phyloP scores from a whole-genome alignment of 2,113 vertebrate species.

The Rhineura floridana region DNA sequence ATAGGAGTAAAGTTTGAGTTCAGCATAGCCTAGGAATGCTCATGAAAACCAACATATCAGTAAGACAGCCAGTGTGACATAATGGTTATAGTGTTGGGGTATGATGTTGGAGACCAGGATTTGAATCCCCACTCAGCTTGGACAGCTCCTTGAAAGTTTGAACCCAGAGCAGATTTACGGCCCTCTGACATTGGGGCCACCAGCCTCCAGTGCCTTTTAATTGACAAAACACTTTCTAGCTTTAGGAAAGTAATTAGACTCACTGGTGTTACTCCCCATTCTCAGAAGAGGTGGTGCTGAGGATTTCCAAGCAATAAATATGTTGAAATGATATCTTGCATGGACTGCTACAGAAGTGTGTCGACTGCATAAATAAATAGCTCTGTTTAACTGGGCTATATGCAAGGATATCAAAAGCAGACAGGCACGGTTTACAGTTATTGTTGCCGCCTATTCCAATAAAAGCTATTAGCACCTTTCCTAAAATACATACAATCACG shows the following conservation, averaged over 20 bases:
- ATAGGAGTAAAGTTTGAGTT: background rate
- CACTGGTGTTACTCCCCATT: background rate
- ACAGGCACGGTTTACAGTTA: conserved; percentile 4
- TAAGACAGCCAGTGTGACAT: no score
- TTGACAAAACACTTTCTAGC: background rate
- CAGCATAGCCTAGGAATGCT: no score
- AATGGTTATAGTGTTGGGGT: no score
- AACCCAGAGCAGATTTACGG: no score
- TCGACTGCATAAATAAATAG: conserved; percentile 37
- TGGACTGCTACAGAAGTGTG: conserved; percentile 19
- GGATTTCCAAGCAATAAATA: conserved; percentile 44
- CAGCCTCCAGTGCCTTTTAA: no score
- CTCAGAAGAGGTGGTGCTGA: background rate
- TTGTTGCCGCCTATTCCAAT: background rate
- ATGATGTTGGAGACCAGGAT: no score
- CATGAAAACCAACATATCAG: no score
- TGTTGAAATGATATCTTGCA: conserved; percentile 29
- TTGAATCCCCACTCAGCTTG: no score
- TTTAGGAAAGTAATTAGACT: conserved; percentile 14
- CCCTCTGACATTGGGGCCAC: no score
- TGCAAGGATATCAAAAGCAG: conserved; percentile 31
- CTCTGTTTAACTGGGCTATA: conserved; percentile 29
- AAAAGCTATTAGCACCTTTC: conserved; percentile 44
- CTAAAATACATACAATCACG: conserved; percentile 55
- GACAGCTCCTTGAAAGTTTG: no score